Evolutionary conservation across 2,888 invertebrate species (phyloP).

Genomic region (Amiota communis): DNA sequence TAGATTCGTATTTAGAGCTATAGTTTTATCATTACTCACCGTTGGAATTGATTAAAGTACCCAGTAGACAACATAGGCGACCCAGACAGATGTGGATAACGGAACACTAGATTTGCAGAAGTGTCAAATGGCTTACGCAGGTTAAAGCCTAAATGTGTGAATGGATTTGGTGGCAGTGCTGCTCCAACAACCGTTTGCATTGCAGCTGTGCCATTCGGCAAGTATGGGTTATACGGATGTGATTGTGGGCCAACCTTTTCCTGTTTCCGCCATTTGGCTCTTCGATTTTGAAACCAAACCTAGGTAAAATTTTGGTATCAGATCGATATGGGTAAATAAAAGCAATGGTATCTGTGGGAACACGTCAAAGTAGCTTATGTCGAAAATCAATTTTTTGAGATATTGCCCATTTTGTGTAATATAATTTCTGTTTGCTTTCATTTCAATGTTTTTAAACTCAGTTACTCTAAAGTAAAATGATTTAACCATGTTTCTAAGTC

Average conservation of each 20-base stretch:
- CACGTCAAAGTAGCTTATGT: no score
- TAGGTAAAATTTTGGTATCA: conserved; percentile 67
- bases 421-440: no score
- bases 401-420: no score
- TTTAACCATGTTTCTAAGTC: no score
- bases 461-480: no score
- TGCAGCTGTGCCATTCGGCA: conserved; percentile 79
- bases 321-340: not conserved
- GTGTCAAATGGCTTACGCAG: conserved; percentile 83
- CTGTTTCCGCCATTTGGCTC: conserved; percentile 94
- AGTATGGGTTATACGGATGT: conserved; percentile 91
- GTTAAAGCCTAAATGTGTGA: conserved; percentile 84
- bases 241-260: conserved; percentile 93
- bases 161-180: conserved; percentile 84
- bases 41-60: conserved; percentile 77
- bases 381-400: no score
- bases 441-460: no score
- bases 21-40: conserved; percentile 58
- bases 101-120: conserved; percentile 80
- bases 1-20: not conserved
- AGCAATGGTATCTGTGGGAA: no score
- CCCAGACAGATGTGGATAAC: conserved; percentile 78
- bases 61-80: conserved; percentile 76
- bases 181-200: conserved; percentile 82
- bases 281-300: conserved; percentile 95